Evolutionary conservation across 2,113 vertebrate species (phyloP).

Genomic region (Catharus fuscescens): DNA sequence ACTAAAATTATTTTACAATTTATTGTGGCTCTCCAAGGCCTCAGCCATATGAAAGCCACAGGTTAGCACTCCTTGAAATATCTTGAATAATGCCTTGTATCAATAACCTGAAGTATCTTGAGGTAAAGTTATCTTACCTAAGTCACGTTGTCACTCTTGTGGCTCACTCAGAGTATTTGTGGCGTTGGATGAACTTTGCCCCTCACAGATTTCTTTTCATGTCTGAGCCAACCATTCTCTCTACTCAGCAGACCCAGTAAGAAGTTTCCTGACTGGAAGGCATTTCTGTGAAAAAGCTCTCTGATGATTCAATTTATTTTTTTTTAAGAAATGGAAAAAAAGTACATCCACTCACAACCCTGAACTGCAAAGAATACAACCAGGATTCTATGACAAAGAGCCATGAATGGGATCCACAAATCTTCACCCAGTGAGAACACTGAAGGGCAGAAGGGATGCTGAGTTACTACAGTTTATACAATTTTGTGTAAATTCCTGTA

Average conservation of each 20-base stretch:
- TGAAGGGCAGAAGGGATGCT: neutral
- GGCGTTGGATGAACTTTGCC: neutral
- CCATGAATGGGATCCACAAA: neutral
- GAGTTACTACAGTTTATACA: neutral
- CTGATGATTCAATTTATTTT: neutral
- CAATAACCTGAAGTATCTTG: neutral
- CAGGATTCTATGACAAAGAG: neutral
- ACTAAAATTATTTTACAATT: neutral
- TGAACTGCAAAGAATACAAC: neutral
- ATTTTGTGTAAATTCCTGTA: neutral
- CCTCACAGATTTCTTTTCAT: neutral
- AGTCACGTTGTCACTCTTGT: neutral
- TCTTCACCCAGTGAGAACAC: neutral
- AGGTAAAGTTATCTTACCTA: neutral
- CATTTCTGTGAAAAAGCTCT: neutral
- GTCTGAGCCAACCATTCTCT: neutral
- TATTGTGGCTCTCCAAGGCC: neutral
- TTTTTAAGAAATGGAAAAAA: neutral
- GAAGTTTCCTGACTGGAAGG: neutral
- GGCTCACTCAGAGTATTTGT: neutral
- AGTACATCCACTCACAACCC: neutral
- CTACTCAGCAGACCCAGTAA: neutral
- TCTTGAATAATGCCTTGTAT: neutral
- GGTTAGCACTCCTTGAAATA: neutral
- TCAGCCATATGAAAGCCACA: neutral